Percentiles rank a stretch among this genome's conserved stretches.
Conservation (phyloP, 1,140 invertebrate species). For the Macrotrachela quadricornifera region DNA sequence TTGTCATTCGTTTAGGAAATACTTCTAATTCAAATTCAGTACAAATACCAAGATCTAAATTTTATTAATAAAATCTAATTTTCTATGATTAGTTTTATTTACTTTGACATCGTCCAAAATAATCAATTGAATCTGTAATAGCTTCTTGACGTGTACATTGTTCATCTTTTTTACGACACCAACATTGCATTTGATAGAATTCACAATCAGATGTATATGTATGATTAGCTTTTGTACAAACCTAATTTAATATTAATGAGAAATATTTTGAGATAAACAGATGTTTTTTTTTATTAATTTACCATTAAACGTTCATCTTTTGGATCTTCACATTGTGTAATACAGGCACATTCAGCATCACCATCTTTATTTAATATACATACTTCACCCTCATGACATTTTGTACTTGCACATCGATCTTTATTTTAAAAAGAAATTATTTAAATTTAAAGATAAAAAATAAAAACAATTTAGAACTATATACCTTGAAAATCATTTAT, state of each 20-base stretch:
- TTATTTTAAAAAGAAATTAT: too few relatives aligned
- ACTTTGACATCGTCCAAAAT: slow-evolving; percentile 5
- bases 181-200: slow-evolving; percentile 1
- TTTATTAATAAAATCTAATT: background rate
- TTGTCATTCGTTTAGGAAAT: slow-evolving; percentile 6
- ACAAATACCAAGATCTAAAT: slow-evolving; percentile 2
- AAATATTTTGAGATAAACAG: too few relatives aligned
- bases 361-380: background rate
- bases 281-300: too few relatives aligned
- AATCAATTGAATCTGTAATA: slow-evolving; percentile 2
- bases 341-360: slow-evolving; percentile 1
- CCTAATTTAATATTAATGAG: background rate
- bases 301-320: background rate
- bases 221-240: slow-evolving; percentile 1
- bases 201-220: slow-evolving; percentile 4
- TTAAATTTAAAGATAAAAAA: too few relatives aligned
- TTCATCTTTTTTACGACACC: background rate
- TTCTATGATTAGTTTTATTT: background rate
- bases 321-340: slow-evolving; percentile 1
- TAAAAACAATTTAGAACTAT: too few relatives aligned
- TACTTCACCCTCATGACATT: background rate
- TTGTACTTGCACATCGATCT: background rate
- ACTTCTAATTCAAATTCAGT: background rate
- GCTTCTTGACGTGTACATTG: background rate
- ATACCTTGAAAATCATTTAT: too few relatives aligned